Base-by-base conservation (phyloP, 2,888 invertebrate genomes). In the Busseola fusca region DNA sequence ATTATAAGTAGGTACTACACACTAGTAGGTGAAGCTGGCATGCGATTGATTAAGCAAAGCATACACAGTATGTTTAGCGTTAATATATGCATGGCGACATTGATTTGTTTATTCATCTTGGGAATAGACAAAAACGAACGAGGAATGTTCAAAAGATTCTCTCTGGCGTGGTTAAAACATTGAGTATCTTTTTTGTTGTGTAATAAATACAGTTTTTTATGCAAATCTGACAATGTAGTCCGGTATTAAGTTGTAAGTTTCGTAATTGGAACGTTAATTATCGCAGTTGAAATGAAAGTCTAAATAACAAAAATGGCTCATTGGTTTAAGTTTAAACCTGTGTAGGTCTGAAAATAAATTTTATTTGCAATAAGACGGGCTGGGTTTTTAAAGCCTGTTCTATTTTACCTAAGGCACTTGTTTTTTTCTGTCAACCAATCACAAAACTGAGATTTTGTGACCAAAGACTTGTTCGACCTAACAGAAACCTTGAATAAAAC, bases 1-100 rank as follows among this genome's bases (percentile, higher is more conserved):
- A 68, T 76, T 72, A 56, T 76, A 69, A 68, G 72, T 56, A 72
- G 73, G 68, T 65, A 25, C 50, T 74, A 66, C 52, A 64, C 48
- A 56, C 16, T 52, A 68, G 59, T 68, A 60, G 68, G 57, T 58
- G 40, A 34, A 48, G 34, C 64, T 69, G 40, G n/a, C 58, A 42
- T 68, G 52, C 60, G 37, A 76, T 77, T 79, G 62, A 74, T 74
- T 68, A 64, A 50, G 37, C 37, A 65, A 54, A n/a, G n/a, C 50
- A 12, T 56, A n/a, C 45, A 45, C 65, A 9, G n/a, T 27, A 18
- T 40, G 1, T 16, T 37, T 12, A 21, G 54, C 14, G 12, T 73
- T 30, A 45, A 50, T 50, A 64, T 12, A 34, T 1, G 34, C 16
- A 6, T 25, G 25, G 9, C 21, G 9, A 34, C 9, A 18, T 60